Evolutionary conservation across 2,113 vertebrate genomes (phyloP), one percentile per base, ranked within the genome.

Genomic region (Megalops atlanticus): DNA sequence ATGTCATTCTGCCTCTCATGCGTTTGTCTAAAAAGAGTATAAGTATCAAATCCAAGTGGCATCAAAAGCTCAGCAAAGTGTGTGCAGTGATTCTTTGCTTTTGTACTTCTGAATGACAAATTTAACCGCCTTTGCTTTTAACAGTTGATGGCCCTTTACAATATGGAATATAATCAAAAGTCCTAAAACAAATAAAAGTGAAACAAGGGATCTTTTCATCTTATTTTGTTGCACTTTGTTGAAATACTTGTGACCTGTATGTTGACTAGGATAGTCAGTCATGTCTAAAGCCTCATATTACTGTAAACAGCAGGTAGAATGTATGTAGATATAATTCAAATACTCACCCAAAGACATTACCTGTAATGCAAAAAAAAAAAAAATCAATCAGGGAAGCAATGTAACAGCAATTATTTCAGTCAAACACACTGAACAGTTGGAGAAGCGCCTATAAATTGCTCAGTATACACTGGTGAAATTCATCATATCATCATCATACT

Each of bases 1-100:
- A 98, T 82, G 16, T 97, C 97, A 2, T 84, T 86, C 10, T 72
- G 38, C 45, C 92, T 90, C 0, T 91, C 88, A 0, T 84, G 89
- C 74, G 86, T 71, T 36, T 33, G 84, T 40, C 93, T 94, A 11
- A 0, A 82, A 35, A 11, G 10, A 77, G 41, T 18, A 49, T n/a
- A n/a, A n/a, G n/a, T n/a, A n/a, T n/a, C n/a, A n/a, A n/a, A n/a
- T n/a, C n/a, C n/a, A n/a, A n/a, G n/a, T n/a, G n/a, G n/a, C 27
- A 31, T 64, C 52, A 24, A 0, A 64, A 64, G 5, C n/a, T 64
- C 31, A n/a, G 31, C 58, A n/a, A n/a, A n/a, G n/a, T 15, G 8
- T 10, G 18, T 54, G 24, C 49, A 2, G 24, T 31, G 58, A 64
- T 18, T 71, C 68, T 70, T 70, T 70, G 27, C 11, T 35, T 71